Conservation (phyloP, 2,888 invertebrate genomes). For the Bugula neritina region DNA sequence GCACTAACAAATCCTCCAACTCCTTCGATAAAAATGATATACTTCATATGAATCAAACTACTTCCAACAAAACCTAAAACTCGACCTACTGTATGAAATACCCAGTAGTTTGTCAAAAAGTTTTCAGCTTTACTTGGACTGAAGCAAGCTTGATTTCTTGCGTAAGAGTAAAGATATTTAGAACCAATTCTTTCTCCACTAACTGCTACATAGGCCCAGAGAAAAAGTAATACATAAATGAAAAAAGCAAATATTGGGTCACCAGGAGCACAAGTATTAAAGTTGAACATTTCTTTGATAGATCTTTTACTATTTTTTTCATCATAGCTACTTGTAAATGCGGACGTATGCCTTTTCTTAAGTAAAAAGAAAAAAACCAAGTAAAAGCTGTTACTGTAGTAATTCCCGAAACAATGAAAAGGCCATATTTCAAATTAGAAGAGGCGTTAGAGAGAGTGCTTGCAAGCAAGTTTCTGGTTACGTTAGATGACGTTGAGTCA, state of each 20-base stretch:
- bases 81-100: conserved; percentile 32
- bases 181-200: background rate
- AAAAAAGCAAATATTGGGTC: conserved; percentile 1
- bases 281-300: background rate
- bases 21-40: conserved; percentile 31
- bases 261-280: no score
- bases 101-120: conserved; percentile 33
- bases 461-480: no score
- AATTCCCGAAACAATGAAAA: background rate
- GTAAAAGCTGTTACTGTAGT: background rate
- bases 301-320: no score
- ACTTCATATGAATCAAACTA: no score
- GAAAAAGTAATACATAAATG: background rate
- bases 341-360: no score
- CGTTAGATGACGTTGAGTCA: no score
- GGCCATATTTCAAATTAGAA: background rate
- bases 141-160: no score
- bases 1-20: conserved; percentile 30
- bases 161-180: conserved; percentile 17
- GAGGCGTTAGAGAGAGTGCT: no score
- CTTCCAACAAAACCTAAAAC: conserved; percentile 30
- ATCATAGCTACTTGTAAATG: no score
- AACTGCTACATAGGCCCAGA: background rate
- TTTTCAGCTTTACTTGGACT: no score
- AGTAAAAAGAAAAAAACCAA: background rate